A percentile compares a stretch with the other conserved stretches of the same genome.
phyloP scores from a whole-genome alignment of 2,797 vertebrate genomes.

The Sebastes steindachneri region DNA sequence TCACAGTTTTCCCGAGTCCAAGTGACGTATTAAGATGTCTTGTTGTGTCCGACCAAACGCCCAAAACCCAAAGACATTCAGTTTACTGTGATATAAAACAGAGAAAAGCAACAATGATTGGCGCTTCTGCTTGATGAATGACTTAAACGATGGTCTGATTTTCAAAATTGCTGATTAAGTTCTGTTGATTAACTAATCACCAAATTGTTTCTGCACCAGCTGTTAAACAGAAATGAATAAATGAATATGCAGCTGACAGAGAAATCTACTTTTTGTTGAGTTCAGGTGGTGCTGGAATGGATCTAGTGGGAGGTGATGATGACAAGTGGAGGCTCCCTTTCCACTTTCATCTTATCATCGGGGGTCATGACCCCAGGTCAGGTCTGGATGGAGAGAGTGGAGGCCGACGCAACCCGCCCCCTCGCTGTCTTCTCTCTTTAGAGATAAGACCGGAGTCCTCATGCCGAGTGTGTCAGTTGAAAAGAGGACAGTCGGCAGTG shows the following conservation, averaged over 20 bases:
- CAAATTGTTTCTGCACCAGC: not conserved
- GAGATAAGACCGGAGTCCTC: conserved; percentile 34
- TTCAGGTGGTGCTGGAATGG: not conserved
- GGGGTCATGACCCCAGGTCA: conserved; percentile 42
- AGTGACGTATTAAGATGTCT: not conserved
- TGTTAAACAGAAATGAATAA: not conserved
- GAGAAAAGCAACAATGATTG: not conserved
- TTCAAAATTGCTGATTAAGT: not conserved
- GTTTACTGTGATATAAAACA: not conserved
- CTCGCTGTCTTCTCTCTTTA: not conserved
- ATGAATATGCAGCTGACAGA: not conserved
- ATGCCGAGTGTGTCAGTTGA: conserved; percentile 1
- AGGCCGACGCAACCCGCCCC: not conserved
- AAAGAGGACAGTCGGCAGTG: conserved; percentile 18
- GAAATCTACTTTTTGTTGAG: not conserved
- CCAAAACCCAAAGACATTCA: not conserved
- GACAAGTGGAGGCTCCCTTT: conserved; percentile 11
- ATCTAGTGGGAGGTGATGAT: conserved; percentile 13
- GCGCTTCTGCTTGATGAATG: not conserved
- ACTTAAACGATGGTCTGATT: not conserved
- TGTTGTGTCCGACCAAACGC: not conserved
- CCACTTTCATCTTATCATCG: conserved; percentile 71
- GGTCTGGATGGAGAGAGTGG: conserved; percentile 30
- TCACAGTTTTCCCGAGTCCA: not conserved
- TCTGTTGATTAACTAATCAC: not conserved